These are phyloP conservation scores for Sphaeramia orbicularis DNA, from an alignment of 2,797 vertebrate genomes.

Conservation along the genomic window DNA sequence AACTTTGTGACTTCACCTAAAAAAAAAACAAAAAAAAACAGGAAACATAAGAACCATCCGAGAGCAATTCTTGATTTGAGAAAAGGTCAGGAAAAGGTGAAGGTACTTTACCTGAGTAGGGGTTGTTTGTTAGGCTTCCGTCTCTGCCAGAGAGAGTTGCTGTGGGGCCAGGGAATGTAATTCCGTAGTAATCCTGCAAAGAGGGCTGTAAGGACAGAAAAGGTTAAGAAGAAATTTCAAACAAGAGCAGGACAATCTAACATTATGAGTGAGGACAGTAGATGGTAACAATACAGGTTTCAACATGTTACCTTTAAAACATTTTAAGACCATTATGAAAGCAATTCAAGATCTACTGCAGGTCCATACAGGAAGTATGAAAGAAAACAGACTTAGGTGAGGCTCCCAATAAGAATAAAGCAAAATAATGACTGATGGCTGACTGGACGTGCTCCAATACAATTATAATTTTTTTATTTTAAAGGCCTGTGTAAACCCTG, in stretches of 20 bases:
- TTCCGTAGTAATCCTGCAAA: constrained; percentile 96
- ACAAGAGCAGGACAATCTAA: neutral
- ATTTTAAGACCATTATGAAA: too few relatives aligned
- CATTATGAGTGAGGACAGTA: neutral
- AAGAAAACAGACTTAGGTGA: too few relatives aligned
- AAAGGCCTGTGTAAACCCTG: too few relatives aligned
- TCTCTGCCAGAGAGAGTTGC: constrained; percentile 93
- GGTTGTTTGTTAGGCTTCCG: constrained; percentile 92
- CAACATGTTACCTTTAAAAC: too few relatives aligned
- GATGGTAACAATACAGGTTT: neutral
- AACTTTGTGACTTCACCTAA: constrained; percentile 96
- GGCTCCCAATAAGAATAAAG: too few relatives aligned
- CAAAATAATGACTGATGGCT: too few relatives aligned
- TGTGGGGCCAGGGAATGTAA: constrained; percentile 94
- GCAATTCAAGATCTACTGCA: too few relatives aligned
- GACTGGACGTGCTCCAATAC: too few relatives aligned
- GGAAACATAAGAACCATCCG: neutral
- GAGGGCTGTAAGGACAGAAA: constrained; percentile 65
- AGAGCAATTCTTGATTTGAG: neutral
- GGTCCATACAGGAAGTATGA: too few relatives aligned
- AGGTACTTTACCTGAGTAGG: constrained; percentile 92
- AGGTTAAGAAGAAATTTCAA: constrained; percentile 19
- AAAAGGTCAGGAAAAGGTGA: neutral
- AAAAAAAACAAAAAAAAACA: constrained; percentile 11
- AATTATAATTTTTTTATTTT: too few relatives aligned